These are phyloP conservation scores for Pipistrellus pipistrellus DNA, from an alignment of 2,797 vertebrate species.

Conservation along the genomic window DNA sequence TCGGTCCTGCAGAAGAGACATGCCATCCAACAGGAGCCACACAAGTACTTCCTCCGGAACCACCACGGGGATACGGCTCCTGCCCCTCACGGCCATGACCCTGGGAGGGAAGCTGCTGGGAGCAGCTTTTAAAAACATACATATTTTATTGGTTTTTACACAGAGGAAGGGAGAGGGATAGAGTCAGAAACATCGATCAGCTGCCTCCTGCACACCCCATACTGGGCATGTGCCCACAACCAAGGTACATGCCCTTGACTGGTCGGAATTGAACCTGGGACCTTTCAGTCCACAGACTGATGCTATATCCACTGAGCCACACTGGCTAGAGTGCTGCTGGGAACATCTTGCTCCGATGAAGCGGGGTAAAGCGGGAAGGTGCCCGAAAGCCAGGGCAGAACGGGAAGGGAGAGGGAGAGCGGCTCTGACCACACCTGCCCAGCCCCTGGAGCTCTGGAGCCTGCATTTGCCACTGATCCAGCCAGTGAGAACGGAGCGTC, in stretches of 20 bases:
- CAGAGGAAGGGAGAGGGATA: too few species aligned
- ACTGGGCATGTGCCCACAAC: too few species aligned
- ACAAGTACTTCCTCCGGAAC: not conserved
- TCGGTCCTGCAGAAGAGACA: fast-evolving
- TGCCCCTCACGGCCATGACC: not conserved
- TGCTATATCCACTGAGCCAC: too few species aligned
- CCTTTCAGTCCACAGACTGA: too few species aligned
- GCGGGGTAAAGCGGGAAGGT: not conserved
- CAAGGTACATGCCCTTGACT: too few species aligned
- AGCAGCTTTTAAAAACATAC: not conserved
- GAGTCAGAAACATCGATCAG: too few species aligned
- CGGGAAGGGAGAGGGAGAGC: not conserved
- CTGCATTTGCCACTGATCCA: not conserved
- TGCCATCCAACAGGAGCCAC: not conserved
- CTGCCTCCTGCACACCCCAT: too few species aligned
- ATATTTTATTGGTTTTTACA: too few species aligned
- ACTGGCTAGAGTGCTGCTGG: not conserved
- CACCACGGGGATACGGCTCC: not conserved
- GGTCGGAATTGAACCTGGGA: too few species aligned
- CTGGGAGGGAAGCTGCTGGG: not conserved
- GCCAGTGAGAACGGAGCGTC: not conserved
- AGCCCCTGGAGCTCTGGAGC: not conserved
- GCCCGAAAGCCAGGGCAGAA: not conserved
- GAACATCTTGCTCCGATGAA: not conserved
- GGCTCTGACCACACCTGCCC: not conserved